phyloP scores from a whole-genome alignment of 1,140 invertebrate species.

The Nasonia giraulti region DNA sequence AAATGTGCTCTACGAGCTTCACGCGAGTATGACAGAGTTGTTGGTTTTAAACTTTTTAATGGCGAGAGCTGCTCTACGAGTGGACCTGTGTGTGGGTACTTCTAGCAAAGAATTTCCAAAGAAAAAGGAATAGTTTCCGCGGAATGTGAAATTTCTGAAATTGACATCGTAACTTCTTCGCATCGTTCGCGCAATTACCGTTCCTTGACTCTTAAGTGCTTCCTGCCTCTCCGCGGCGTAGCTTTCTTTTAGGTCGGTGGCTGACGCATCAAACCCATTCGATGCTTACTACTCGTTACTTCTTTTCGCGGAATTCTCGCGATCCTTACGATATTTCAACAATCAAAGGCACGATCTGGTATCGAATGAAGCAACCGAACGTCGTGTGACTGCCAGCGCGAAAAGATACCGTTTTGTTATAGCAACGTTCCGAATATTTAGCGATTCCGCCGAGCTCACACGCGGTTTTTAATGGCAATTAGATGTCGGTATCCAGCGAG shows the following conservation, averaged over 20 bases:
- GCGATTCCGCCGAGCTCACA: neutral
- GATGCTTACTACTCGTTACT: constrained; percentile 9
- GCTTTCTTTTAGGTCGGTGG: constrained; percentile 9
- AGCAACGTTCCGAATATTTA: neutral
- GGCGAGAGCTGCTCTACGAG: neutral
- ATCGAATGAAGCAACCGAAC: neutral
- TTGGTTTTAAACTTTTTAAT: neutral
- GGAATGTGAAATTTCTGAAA: constrained; percentile 42
- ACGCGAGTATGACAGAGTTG: neutral
- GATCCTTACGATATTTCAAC: neutral
- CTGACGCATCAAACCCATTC: constrained; percentile 18
- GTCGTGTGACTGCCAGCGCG: neutral
- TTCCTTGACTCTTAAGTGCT: constrained; percentile 35
- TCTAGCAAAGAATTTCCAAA: constrained; percentile 13
- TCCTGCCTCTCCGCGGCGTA: neutral
- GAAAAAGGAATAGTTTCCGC: constrained; percentile 37
- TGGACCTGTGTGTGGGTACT: neutral
- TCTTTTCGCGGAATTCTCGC: neutral
- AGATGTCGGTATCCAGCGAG: constrained; percentile 20
- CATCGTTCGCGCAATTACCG: constrained; percentile 42
- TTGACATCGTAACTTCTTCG: constrained; percentile 36
- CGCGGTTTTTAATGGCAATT: constrained; percentile 31
- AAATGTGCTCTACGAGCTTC: too few species aligned
- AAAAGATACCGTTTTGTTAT: neutral
- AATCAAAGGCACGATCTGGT: neutral